phyloP scores from a whole-genome alignment of 2,888 invertebrate genomes.

The Drosophila incognita region DNA sequence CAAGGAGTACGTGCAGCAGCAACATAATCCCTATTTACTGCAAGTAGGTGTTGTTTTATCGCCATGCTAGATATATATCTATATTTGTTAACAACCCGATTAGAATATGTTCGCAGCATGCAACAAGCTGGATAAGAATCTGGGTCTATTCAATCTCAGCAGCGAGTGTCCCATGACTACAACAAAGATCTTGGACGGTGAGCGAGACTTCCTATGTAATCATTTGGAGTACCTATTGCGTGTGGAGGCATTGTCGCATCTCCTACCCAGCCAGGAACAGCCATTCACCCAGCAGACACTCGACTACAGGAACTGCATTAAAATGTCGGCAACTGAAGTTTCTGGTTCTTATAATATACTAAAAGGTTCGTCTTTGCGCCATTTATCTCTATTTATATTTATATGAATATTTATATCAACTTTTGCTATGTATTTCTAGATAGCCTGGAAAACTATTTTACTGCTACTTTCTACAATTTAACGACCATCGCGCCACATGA shows the following conservation, averaged over 20 bases:
- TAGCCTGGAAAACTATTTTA: conserved; percentile 94
- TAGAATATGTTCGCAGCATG: conserved; percentile 64
- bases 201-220: conserved; percentile 91
- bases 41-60: conserved; percentile 57
- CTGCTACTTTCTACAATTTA: conserved; percentile 97
- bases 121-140: conserved; percentile 68
- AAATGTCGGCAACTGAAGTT: conserved; percentile 86
- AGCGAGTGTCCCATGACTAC: conserved; percentile 16
- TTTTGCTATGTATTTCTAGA: conserved; percentile 63
- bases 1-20: conserved; percentile 89
- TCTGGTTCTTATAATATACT: conserved; percentile 88
- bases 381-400: not conserved
- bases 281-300: conserved; percentile 87
- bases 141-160: conserved; percentile 45
- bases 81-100: not conserved
- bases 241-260: conserved; percentile 95
- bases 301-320: conserved; percentile 88
- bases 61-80: not conserved
- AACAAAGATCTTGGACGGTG: conserved; percentile 85
- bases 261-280: conserved; percentile 90
- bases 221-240: conserved; percentile 97
- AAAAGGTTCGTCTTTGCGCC: conserved; percentile 85
- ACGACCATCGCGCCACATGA: conserved; percentile 98
- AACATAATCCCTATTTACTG: conserved; percentile 87
- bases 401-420: not conserved